phyloP scores from a whole-genome alignment of 2,888 invertebrate species.

The Oscheius sp. region DNA sequence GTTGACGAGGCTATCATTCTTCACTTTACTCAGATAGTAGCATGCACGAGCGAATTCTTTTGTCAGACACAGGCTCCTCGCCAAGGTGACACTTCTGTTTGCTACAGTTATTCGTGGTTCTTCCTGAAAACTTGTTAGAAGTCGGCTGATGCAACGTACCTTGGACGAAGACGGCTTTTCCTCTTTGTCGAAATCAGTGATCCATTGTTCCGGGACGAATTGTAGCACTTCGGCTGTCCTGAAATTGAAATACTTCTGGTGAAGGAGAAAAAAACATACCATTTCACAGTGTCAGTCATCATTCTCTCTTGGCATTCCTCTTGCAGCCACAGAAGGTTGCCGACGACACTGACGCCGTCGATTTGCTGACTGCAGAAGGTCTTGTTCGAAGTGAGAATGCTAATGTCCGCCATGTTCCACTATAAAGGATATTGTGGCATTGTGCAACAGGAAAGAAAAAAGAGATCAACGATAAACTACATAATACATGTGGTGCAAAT shows the following conservation, averaged over 20 bases:
- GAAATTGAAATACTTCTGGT: conserved; percentile 7
- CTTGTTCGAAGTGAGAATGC: conserved; percentile 6
- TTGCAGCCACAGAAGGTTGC: conserved; percentile 62
- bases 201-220: conserved; percentile 22
- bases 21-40: conserved; percentile 77
- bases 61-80: conserved; percentile 38
- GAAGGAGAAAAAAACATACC: conserved; percentile 60
- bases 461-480: background rate
- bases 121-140: background rate
- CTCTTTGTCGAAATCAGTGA: background rate
- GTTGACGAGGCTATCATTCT: conserved; percentile 79
- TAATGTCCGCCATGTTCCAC: conserved; percentile 5
- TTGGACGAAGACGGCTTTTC: background rate
- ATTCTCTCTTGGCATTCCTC: conserved; percentile 55
- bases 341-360: conserved; percentile 14
- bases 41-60: conserved; percentile 72
- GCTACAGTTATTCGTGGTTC: background rate
- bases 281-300: conserved; percentile 45
- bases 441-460: background rate
- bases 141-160: background rate
- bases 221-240: conserved; percentile 36
- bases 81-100: conserved; percentile 33
- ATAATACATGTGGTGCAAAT: background rate
- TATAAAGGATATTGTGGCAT: background rate
- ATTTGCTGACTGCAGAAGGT: background rate